Percentiles rank a stretch among this genome's conserved stretches.
Conservation (phyloP, 2,888 invertebrate species). For the Hemistola chrysoprasaria region DNA sequence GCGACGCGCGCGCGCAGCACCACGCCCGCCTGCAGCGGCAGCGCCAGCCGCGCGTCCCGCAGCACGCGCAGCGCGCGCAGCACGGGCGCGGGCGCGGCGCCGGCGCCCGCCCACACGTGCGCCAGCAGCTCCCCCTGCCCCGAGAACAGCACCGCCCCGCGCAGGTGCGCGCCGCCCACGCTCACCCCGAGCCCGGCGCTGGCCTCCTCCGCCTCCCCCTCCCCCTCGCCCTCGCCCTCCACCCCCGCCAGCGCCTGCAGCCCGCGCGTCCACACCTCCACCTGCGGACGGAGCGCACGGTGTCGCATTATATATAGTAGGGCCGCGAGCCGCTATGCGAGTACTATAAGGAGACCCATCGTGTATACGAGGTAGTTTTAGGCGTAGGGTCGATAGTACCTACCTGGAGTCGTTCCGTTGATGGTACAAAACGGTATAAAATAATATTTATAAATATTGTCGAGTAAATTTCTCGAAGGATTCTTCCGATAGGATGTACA, state of each 20-base stretch:
- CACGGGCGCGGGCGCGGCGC: conserved; percentile 49
- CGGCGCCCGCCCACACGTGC: conserved; percentile 67
- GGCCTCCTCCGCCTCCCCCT: conserved; percentile 27
- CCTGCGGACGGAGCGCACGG: too few species aligned
- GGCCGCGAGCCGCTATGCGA: too few species aligned
- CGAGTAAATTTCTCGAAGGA: too few species aligned
- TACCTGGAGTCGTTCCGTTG: too few species aligned
- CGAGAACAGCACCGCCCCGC: conserved; percentile 37
- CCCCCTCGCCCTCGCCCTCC: conserved; percentile 16
- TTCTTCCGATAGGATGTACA: too few species aligned
- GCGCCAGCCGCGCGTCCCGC: conserved; percentile 22
- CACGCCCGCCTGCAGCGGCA: conserved; percentile 37
- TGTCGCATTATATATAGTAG: too few species aligned
- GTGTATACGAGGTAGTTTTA: too few species aligned
- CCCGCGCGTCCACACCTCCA: conserved; percentile 54
- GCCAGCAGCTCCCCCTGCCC: conserved; percentile 60
- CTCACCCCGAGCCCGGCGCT: conserved; percentile 47
- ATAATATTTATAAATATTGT: too few species aligned
- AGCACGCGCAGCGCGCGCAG: conserved; percentile 30
- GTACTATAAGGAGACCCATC: too few species aligned
- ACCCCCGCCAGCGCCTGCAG: conserved; percentile 39
- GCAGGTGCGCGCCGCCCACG: conserved; percentile 50
- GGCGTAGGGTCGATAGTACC: too few species aligned
- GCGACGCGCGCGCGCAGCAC: conserved; percentile 26
- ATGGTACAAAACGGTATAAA: too few species aligned